Evolutionary conservation across 2,888 invertebrate species (phyloP).

Genomic region (Ceraclea dissimilis): DNA sequence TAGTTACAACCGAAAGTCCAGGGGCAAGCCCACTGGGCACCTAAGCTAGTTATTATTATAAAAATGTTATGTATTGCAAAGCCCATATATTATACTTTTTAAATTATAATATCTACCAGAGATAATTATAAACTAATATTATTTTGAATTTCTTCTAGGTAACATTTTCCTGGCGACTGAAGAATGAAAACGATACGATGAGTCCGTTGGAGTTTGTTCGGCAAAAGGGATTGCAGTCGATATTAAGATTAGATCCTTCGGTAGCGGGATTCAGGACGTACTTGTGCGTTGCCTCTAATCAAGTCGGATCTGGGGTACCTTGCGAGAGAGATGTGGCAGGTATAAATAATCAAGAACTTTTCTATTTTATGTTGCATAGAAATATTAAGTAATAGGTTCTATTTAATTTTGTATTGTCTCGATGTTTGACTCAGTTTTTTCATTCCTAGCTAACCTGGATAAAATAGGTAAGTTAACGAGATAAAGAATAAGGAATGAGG

Average conservation of each 20-base stretch:
- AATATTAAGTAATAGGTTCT: too few relatives aligned
- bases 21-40: too few relatives aligned
- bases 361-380: too few relatives aligned
- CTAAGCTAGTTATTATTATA: too few relatives aligned
- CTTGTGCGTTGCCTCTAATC: constrained; percentile 77
- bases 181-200: constrained; percentile 74
- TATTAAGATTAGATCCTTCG: constrained; percentile 55
- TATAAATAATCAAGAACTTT: constrained; percentile 28
- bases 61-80: too few relatives aligned
- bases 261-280: constrained; percentile 68
- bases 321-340: constrained; percentile 64
- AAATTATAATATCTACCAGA: too few relatives aligned
- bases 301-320: constrained; percentile 59
- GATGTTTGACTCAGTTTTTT: too few relatives aligned
- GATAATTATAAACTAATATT: too few relatives aligned
- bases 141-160: constrained; percentile 45
- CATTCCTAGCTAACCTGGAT: constrained; percentile 59
- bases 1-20: too few relatives aligned
- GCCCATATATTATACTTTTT: too few relatives aligned
- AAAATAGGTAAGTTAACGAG: constrained; percentile 46
- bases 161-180: constrained; percentile 76
- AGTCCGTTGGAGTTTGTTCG: constrained; percentile 52
- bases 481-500: too few relatives aligned
- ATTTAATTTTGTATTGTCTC: too few relatives aligned
- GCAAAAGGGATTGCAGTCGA: constrained; percentile 38